Evolutionary conservation across 2,113 vertebrate species (phyloP).

Genomic region (Chloebia gouldiae): DNA sequence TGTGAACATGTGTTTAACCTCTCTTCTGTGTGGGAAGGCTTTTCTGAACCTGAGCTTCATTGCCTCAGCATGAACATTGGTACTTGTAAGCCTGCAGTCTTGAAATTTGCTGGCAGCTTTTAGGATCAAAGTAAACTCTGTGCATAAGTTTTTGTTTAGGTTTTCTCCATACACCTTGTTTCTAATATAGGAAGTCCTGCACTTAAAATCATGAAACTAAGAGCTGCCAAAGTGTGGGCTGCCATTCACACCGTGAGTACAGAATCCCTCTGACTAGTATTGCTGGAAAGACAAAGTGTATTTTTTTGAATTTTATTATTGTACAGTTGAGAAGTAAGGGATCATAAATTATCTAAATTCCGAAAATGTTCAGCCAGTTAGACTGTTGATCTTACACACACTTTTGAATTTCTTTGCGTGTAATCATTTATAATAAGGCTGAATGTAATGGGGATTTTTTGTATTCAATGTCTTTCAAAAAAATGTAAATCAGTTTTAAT

Average conservation of each 20-base stretch:
- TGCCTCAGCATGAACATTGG: neutral
- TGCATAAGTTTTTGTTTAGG: neutral
- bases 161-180: neutral
- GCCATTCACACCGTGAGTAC: neutral
- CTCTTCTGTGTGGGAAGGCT: neutral
- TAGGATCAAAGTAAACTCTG: neutral
- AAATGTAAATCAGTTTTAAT: conserved; percentile 50
- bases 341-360: conserved; percentile 35
- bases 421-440: conserved; percentile 53
- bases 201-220: conserved; percentile 4
- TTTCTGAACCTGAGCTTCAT: neutral
- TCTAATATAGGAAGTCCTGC: neutral
- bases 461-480: conserved; percentile 67
- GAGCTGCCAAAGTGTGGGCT: conserved; percentile 8
- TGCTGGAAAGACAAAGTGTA: conserved; percentile 46
- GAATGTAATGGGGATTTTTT: conserved; percentile 53
- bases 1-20: fast-evolving
- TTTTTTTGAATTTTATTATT: conserved; percentile 59
- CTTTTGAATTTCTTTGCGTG: conserved; percentile 25
- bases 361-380: conserved; percentile 54
- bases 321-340: conserved; percentile 38
- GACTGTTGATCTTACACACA: neutral
- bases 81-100: neutral
- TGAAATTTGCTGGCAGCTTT: neutral
- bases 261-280: conserved; percentile 29